Evolutionary conservation across 92 coral and sea anemone species (phyloP), one percentile per base, ranked within the genome.

Genomic region (Chrysogorgia sp.): DNA sequence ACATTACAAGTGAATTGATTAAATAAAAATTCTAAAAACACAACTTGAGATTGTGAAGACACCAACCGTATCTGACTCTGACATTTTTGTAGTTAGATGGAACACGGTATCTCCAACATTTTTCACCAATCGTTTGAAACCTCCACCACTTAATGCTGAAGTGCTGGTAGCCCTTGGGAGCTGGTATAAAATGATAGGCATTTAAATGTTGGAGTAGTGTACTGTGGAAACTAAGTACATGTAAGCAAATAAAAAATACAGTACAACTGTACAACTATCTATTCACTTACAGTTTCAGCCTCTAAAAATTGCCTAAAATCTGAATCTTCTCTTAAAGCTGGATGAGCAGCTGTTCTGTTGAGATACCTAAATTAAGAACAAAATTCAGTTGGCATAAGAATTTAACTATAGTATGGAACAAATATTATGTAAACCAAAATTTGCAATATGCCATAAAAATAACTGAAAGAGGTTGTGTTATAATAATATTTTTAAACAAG

Each of bases 71-170:
- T 96, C 99, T 24, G 97, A 83, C 53, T 96, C 99, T 19, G 92
- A 80, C 90, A 96, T 88, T 76, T 96, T 96, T 14, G 96, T 88
- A 1, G 99, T 96, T 3, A 96, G 83, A 58, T 81, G 86, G 76
- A 96, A 96, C 97, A 96, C 84, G 15, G 99, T 96, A 71, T 96
- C 99, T 21, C 99, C 99, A 6, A 96, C 85, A 40, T 97, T 92
- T 70, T 96, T 96, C 35, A 92, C 96, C 52, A 96, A 74, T 13
- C 99, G 90, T 72, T 96, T 96, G 17, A 96, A 31, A 26, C 99
- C 99, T 12, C 99, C 99, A 48, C 99, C 99, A 69, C 99, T 96
- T 0, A 96, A 81, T 5, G 99, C 99, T 12, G 97, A 81, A 32
- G 99, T 96, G 71, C 92, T 96, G 49, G 90, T 89, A 0, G 99